Percentiles rank a stretch among this genome's conserved stretches.
Conservation (phyloP, 2,888 invertebrate genomes). For the Caenorhabditis auriculariae region DNA sequence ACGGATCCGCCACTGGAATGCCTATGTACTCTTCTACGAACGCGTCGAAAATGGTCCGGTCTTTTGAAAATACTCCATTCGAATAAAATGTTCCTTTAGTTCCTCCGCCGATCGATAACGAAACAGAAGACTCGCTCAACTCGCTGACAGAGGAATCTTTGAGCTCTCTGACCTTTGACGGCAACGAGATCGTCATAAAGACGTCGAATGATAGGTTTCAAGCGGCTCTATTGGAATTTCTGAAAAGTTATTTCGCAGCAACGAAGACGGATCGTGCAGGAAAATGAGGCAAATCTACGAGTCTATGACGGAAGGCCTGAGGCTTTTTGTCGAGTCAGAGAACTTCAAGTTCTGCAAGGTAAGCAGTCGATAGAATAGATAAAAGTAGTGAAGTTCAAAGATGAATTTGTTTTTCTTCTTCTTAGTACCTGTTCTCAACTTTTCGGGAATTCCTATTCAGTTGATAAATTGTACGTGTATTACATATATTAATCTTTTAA, state of each 20-base stretch:
- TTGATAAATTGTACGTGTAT: no score
- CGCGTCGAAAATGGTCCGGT: background rate
- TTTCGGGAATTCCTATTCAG: no score
- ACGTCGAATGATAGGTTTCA: no score
- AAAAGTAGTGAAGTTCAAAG: no score
- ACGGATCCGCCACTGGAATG: slow-evolving; percentile 69
- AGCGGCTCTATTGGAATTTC: background rate
- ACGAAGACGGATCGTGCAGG: background rate
- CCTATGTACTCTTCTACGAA: slow-evolving; percentile 68
- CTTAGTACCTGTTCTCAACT: no score
- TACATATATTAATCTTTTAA: no score
- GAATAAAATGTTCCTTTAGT: background rate
- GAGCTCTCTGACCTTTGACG: no score
- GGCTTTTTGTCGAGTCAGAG: background rate
- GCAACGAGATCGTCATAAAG: no score
- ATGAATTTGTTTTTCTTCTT: no score
- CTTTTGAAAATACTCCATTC: background rate
- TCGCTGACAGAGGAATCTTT: no score
- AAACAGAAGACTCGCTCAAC: no score
- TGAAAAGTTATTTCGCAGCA: background rate
- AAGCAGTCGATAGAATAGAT: background rate
- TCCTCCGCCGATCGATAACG: no score
- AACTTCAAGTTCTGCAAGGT: slow-evolving; percentile 2
- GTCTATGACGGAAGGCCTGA: background rate
- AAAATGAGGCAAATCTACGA: background rate